Evolutionary conservation across 2,888 invertebrate genomes (phyloP).

Genomic region (Hirtodrosophila cameraria): DNA sequence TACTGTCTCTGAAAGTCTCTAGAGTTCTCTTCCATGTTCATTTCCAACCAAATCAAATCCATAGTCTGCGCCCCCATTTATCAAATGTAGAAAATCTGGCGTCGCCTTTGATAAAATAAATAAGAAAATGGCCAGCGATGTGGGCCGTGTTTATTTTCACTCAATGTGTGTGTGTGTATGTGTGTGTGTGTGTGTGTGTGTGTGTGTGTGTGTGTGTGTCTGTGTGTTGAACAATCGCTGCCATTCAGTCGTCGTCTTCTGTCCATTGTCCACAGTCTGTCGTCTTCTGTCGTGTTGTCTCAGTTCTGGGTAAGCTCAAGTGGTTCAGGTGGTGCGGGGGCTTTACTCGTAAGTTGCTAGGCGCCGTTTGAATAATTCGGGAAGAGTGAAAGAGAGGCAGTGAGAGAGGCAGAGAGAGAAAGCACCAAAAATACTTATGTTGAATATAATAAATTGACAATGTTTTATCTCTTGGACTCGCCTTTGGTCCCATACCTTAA

Average conservation of each 20-base stretch:
- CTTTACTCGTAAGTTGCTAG: constrained; percentile 46
- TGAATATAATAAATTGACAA: no score
- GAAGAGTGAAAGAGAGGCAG: no score
- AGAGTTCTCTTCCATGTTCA: not conserved
- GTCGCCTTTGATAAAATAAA: constrained; percentile 67
- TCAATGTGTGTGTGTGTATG: constrained; percentile 12
- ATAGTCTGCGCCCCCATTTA: constrained; percentile 67
- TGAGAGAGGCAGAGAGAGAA: no score
- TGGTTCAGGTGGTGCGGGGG: constrained; percentile 39
- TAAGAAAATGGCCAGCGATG: constrained; percentile 68
- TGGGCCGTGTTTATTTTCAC: constrained; percentile 42
- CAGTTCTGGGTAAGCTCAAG: constrained; percentile 53
- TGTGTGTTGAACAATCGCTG: constrained; percentile 57
- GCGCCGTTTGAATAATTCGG: constrained; percentile 36
- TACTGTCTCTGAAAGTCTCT: not conserved
- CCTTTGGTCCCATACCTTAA: not conserved
- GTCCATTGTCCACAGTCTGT: constrained; percentile 7
- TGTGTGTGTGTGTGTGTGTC: constrained; percentile 16
- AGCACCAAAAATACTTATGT: not conserved
- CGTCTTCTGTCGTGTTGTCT: constrained; percentile 8
- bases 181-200: constrained; percentile 9
- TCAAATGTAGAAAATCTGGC: constrained; percentile 67
- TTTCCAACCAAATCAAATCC: constrained; percentile 50
- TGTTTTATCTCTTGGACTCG: not conserved
- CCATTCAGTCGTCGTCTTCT: constrained; percentile 49